phyloP scores from a whole-genome alignment of 2,113 vertebrate genomes.

The Entomyzon cyanotis region DNA sequence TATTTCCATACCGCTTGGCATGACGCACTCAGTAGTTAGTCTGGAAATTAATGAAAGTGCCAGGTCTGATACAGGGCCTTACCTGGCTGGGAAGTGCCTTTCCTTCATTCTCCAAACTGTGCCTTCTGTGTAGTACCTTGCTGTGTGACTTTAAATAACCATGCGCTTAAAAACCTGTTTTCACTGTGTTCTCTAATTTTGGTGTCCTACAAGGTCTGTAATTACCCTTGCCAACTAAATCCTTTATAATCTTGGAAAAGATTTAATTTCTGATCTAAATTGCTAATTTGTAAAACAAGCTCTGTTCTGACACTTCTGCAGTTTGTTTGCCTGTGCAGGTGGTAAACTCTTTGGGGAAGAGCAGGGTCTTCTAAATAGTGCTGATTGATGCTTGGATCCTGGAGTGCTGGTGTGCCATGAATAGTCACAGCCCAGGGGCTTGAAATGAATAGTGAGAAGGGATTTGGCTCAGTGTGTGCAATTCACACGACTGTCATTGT shows the following conservation, averaged over 20 bases:
- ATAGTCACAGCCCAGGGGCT: background rate
- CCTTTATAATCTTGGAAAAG: background rate
- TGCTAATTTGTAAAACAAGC: background rate
- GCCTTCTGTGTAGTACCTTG: background rate
- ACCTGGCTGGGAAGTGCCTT: slow-evolving; percentile 4
- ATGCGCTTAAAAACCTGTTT: background rate
- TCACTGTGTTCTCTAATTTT: background rate
- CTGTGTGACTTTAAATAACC: background rate
- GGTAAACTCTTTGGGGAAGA: background rate
- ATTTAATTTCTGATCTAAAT: background rate
- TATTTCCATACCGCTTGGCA: slow-evolving; percentile 38
- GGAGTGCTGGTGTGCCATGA: background rate
- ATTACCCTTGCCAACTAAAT: background rate
- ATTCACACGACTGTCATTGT: background rate
- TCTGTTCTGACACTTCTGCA: background rate
- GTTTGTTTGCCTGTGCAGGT: background rate
- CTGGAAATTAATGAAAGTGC: background rate
- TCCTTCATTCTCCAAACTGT: background rate
- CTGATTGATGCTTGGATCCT: background rate
- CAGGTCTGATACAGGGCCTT: background rate
- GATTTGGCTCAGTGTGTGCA: background rate
- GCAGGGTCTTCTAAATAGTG: background rate
- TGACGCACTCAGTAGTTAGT: background rate
- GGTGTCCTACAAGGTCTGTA: background rate
- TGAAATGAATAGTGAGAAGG: background rate